phyloP scores from a whole-genome alignment of 2,888 invertebrate genomes.

The Blomia tropicalis region DNA sequence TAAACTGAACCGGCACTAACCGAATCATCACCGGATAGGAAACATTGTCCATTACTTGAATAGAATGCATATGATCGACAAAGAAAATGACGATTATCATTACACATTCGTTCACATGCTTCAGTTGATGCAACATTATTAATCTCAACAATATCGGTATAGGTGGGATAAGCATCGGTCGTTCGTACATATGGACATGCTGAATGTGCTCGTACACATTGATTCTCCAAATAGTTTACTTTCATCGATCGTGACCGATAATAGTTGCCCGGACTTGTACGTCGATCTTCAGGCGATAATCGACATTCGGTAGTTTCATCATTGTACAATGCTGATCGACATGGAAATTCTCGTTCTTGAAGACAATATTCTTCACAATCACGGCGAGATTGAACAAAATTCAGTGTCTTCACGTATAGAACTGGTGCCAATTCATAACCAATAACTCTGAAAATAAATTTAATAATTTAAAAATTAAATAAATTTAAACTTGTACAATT shows the following conservation, averaged over 20 bases:
- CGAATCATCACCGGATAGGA: slow-evolving; percentile 35
- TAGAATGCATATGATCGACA: slow-evolving; percentile 38
- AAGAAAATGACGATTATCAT: slow-evolving; percentile 35
- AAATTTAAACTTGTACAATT: slow-evolving; percentile 27
- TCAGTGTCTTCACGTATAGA: slow-evolving; percentile 37
- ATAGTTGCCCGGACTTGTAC: slow-evolving; percentile 28
- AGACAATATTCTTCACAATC: slow-evolving; percentile 42
- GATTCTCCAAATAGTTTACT: slow-evolving; percentile 43
- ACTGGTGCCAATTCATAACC: slow-evolving; percentile 40
- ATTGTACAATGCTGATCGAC: slow-evolving; percentile 42
- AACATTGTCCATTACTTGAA: slow-evolving; percentile 37
- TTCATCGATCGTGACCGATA: slow-evolving; percentile 30
- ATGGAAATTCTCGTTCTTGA: slow-evolving; percentile 36
- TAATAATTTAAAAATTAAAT: background rate
- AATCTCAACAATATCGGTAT: slow-evolving; percentile 31
- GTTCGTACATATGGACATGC: slow-evolving; percentile 30
- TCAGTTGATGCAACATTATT: slow-evolving; percentile 34
- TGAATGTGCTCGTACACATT: slow-evolving; percentile 36
- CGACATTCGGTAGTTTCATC: slow-evolving; percentile 39
- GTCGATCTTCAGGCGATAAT: slow-evolving; percentile 39
- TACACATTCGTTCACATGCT: slow-evolving; percentile 36
- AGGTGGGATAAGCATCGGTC: slow-evolving; percentile 30
- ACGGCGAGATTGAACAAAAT: slow-evolving; percentile 39
- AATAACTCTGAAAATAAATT: slow-evolving; percentile 29
- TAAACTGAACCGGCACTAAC: slow-evolving; percentile 28